Percentiles rank a stretch among this genome's conserved stretches.
These are phyloP conservation scores for Drosophila tripunctata DNA, from an alignment of 2,888 invertebrate species.

Conservation along the genomic window DNA sequence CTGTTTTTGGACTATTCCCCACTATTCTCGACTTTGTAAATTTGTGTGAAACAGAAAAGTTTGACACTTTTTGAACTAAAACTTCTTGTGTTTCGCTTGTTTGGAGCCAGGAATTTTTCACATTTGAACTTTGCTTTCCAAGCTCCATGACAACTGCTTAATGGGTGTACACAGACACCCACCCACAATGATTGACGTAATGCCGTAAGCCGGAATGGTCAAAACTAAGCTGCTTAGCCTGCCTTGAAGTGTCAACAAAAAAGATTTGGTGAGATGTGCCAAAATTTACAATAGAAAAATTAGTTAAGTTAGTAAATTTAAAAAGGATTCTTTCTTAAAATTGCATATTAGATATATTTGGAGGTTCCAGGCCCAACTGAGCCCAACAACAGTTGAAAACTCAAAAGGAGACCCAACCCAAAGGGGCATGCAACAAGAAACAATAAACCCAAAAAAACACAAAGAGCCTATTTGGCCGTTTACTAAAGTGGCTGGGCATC, in stretches of 20 bases:
- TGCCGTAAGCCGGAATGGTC: conserved; percentile 15
- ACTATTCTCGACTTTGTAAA: no score
- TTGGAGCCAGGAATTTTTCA: conserved; percentile 1
- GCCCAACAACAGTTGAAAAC: conserved; percentile 15
- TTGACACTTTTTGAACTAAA: conserved; percentile 34
- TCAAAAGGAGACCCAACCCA: conserved; percentile 43
- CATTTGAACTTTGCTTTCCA: conserved; percentile 13
- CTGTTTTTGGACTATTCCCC: neutral
- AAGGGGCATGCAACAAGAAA: conserved; percentile 15
- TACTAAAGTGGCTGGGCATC: conserved; percentile 30
- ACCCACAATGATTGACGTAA: conserved; percentile 3
- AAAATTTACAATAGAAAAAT: neutral
- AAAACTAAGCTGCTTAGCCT: conserved; percentile 6
- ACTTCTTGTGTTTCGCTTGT: conserved; percentile 23
- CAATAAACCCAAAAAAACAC: conserved; percentile 24
- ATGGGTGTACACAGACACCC: conserved; percentile 17
- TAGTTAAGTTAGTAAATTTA: neutral
- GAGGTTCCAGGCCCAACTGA: no score
- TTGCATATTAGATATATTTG: no score
- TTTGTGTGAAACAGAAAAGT: conserved; percentile 25
- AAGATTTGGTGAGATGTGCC: conserved; percentile 6
- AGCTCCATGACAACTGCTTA: conserved; percentile 32
- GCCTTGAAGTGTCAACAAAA: neutral
- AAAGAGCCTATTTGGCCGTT: conserved; percentile 37
- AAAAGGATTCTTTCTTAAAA: conserved; percentile 1